Percentiles rank a stretch among this genome's conserved stretches.
Evolutionary conservation across 1,140 invertebrate genomes (phyloP).

Genomic region (Nomia melanderi): DNA sequence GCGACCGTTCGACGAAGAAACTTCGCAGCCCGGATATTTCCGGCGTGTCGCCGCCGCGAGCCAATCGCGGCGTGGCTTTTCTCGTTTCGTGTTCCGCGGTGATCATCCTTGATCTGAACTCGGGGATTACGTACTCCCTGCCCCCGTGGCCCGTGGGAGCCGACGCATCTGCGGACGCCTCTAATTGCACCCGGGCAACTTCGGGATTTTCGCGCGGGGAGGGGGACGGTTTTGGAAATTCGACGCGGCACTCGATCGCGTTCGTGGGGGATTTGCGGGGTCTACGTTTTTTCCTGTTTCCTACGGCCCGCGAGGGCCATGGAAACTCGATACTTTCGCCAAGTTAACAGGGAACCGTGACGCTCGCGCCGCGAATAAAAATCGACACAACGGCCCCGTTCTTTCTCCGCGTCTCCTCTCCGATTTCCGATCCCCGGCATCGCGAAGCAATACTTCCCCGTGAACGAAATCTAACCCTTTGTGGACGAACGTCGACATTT

Average conservation of each 20-base stretch:
- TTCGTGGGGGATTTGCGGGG: neutral
- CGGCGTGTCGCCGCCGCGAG: neutral
- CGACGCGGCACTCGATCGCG: neutral
- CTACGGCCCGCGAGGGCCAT: too few relatives aligned
- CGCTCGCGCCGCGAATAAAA: neutral
- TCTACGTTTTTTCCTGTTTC: neutral
- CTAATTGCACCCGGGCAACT: constrained; percentile 32
- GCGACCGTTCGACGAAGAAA: neutral
- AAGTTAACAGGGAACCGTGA: neutral
- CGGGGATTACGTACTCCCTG: constrained; percentile 5
- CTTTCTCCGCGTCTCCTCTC: too few relatives aligned
- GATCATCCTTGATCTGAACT: constrained; percentile 41
- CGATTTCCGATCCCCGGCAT: too few relatives aligned
- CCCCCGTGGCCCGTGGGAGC: constrained; percentile 6
- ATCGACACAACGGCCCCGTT: too few relatives aligned
- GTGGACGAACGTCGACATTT: too few relatives aligned
- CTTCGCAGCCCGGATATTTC: constrained; percentile 10
- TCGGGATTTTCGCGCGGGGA: constrained; percentile 35
- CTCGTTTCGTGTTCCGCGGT: constrained; percentile 22
- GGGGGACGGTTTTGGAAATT: constrained; percentile 23
- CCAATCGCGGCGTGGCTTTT: constrained; percentile 7
- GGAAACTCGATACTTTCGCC: too few relatives aligned
- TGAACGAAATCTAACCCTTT: too few relatives aligned
- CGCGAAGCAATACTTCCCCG: too few relatives aligned
- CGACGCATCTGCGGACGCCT: constrained; percentile 24